A percentile compares a stretch with the other conserved stretches of the same genome.
Evolutionary conservation across 2,888 invertebrate genomes (phyloP).

Genomic region (Erebia aethiops): DNA sequence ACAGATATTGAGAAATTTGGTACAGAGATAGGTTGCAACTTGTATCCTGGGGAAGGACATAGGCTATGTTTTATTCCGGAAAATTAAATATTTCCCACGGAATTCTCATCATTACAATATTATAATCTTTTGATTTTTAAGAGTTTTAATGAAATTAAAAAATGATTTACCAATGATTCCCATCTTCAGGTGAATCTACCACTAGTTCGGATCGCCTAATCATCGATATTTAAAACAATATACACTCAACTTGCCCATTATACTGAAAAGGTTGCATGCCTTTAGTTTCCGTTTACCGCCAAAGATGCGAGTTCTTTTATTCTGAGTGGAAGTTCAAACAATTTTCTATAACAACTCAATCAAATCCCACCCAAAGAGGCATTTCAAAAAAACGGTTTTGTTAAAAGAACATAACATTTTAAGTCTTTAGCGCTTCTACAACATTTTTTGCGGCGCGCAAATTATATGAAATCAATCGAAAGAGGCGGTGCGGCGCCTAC

Average conservation of each 20-base stretch:
- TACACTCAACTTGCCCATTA: background rate
- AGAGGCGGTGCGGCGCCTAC: conserved; percentile 76
- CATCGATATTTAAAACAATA: background rate
- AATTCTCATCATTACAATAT: too few relatives aligned
- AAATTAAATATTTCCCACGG: too few relatives aligned
- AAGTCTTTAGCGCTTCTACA: conserved; percentile 40
- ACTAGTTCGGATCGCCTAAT: too few relatives aligned
- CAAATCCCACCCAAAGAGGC: conserved; percentile 34
- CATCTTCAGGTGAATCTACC: too few relatives aligned
- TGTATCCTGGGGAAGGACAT: too few relatives aligned
- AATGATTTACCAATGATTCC: too few relatives aligned
- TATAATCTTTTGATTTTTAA: too few relatives aligned
- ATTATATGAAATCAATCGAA: conserved; percentile 78
- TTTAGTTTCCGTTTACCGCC: background rate
- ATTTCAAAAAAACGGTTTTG: conserved; percentile 23
- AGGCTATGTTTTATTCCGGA: too few relatives aligned
- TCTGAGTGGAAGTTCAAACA: conserved; percentile 14
- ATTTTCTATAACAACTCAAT: conserved; percentile 34
- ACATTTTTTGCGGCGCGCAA: conserved; percentile 63
- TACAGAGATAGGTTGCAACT: too few relatives aligned
- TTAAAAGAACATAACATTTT: conserved; percentile 24
- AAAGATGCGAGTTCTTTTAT: conserved; percentile 3
- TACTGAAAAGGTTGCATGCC: background rate
- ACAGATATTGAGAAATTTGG: too few relatives aligned
- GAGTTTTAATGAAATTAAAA: too few relatives aligned